Percentiles rank a stretch among this genome's conserved stretches.
These are phyloP conservation scores for Falco cherrug DNA, from an alignment of 2,797 vertebrate species.

Conservation along the genomic window DNA sequence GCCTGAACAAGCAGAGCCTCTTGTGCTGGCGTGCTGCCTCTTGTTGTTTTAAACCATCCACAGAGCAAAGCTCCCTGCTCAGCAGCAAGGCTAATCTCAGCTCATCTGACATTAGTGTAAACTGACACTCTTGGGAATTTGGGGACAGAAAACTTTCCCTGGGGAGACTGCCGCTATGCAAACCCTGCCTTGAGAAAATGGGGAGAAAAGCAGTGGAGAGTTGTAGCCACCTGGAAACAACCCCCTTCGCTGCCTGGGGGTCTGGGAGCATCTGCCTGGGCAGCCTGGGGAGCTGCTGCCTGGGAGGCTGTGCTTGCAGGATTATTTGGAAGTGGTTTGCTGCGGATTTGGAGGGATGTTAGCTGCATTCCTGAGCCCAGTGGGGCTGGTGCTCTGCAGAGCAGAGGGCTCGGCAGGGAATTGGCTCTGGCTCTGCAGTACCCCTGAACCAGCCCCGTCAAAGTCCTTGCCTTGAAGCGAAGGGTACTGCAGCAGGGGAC, in stretches of 20 bases:
- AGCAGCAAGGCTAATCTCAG: not conserved
- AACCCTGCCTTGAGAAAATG: not conserved
- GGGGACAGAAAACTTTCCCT: conserved; percentile 55
- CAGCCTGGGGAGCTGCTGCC: not conserved
- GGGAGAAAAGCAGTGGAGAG: not conserved
- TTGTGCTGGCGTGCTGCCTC: not conserved
- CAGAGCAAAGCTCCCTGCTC: conserved; percentile 35
- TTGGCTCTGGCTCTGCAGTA: not conserved
- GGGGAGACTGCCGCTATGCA: not conserved
- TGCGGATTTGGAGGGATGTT: not conserved
- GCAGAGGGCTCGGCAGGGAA: not conserved
- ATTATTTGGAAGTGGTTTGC: not conserved
- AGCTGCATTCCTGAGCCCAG: not conserved
- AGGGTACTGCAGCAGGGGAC: not conserved
- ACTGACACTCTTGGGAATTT: conserved; percentile 63
- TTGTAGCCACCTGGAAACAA: not conserved
- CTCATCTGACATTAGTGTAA: conserved; percentile 64
- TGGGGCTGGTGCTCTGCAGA: not conserved
- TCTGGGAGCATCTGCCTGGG: not conserved
- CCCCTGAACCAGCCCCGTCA: not conserved
- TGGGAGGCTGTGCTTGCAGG: not conserved
- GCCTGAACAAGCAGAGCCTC: not conserved
- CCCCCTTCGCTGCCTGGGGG: not conserved
- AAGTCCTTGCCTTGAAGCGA: not conserved
- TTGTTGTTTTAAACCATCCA: conserved; percentile 33